Evolutionary conservation across 2,888 invertebrate species (phyloP), one percentile per base, ranked within the genome.

Genomic region (Lasioglossum zephyrum): DNA sequence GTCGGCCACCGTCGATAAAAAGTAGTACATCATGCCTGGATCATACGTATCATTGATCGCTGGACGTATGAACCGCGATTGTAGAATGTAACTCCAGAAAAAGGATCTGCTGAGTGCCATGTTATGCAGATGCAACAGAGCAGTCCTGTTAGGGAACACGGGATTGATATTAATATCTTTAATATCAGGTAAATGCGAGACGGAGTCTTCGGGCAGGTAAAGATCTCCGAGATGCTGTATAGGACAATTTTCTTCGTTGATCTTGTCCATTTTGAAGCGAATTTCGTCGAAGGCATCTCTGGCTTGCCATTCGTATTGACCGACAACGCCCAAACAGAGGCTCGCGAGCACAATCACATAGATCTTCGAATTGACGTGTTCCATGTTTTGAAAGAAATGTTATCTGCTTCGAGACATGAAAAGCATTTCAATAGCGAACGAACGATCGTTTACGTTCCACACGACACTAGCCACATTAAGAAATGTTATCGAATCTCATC

Each of bases 21-120:
- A 99, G 93, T 99, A 99, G 94, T 99, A 99, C 98, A 99, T 98
- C 97, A 99, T 98, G 79, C 99, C 99, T 0, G 99, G 99, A 95
- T 99, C 99, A 91, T 98, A 98, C 0, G 98, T 98, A 92, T 98
- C 98, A 94, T 98, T 98, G 39, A 98, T 98, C 0, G 98, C 98
- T 0, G 98, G 98, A 47, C 98, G 96, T 90, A 98, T 98, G 92
- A 98, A 98, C 87, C 99, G 96, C 44, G 98, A 98, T 94, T 99
- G 99, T 0, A 99, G 96, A 82, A 99, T 98, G 91, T 98, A 99
- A 95, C 98, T 98, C 98, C 98, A 99, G 95, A 98, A 99, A 95
- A 99, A 99, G 0, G 99, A 98, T 91, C 99, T 96, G 94, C 98
- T 99, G 94, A 99, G 96, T n/a, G 99, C 99, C 97, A 99, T 97